Base-by-base conservation (phyloP, 2,113 vertebrate species). In the Lepus americanus region DNA sequence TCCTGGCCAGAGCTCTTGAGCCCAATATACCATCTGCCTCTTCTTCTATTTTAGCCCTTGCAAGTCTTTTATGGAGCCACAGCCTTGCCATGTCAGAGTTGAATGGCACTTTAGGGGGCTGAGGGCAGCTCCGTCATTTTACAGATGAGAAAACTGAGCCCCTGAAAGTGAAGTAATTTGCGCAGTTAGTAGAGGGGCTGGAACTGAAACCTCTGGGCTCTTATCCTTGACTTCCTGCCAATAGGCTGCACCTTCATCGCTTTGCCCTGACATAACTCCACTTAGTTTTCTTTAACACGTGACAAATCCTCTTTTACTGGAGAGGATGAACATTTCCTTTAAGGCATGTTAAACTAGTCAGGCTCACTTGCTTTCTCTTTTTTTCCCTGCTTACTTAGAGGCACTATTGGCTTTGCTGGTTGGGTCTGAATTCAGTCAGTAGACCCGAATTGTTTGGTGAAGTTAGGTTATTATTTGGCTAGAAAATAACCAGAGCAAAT, bases 71-170 rank as follows among this genome's bases (percentile, higher is more conserved):
- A 87, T 74, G 78, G 89, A 81, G 66, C 78, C 70, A 36, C 36
- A 72, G 44, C 74, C 39, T 94, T 82, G 74, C 74, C 55, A 73
- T 27, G 51, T 49, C 77, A 44, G 55, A 74, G 64, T 66, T 82
- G 78, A 94, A 83, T 93, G n/a, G 81, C 64, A 33, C 94, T n/a
- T 63, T 61, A 49, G 86, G 92, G 90, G 95, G 22, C 51, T 39
- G 59, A 64, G 59, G 27, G 67, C 85, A 76, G 19, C 49, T 78
- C 51, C 69, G 86, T 86, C 88, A 61, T 96, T 92, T 92, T 51
- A 69, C 55, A 92, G 92, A 74, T 85, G 90, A 94, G 92, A 95
- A 96, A 84, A 87, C 1, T 63, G 59, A 94, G 76, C 63, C 49
- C 44, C 63, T 69, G 89, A 81, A 89, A 86, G 79, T 44, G 76